A percentile compares a stretch with the other conserved stretches of the same genome.
phyloP scores from a whole-genome alignment of 2,888 invertebrate species.

The Artemia sinica region DNA sequence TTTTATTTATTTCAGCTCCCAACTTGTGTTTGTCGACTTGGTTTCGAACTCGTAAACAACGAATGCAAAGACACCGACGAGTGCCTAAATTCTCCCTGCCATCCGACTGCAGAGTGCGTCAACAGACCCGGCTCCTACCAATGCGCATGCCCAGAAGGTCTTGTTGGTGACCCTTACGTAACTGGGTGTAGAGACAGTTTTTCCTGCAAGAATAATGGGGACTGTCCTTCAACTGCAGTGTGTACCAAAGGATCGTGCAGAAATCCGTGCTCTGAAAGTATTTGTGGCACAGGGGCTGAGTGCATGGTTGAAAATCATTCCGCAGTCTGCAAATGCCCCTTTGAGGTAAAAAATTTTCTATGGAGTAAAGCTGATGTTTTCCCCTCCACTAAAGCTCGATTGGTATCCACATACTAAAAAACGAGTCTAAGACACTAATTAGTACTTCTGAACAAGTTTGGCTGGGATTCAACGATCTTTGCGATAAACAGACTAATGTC shows the following conservation, averaged over 20 bases:
- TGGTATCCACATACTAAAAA: too few relatives aligned
- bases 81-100: slow-evolving; percentile 46
- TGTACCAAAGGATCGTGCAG: slow-evolving; percentile 56
- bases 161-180: slow-evolving; percentile 55
- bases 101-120: slow-evolving; percentile 55
- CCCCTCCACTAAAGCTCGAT: too few relatives aligned
- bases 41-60: slow-evolving; percentile 51
- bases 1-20: not conserved
- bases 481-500: too few relatives aligned
- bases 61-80: slow-evolving; percentile 69
- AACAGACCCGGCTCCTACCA: slow-evolving; percentile 62
- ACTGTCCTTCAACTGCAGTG: slow-evolving; percentile 59
- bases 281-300: slow-evolving; percentile 58
- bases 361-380: slow-evolving; percentile 22
- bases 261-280: slow-evolving; percentile 57
- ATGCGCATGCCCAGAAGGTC: slow-evolving; percentile 56
- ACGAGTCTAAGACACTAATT: too few relatives aligned
- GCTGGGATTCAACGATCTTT: too few relatives aligned
- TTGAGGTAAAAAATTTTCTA: slow-evolving; percentile 57
- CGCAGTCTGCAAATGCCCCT: slow-evolving; percentile 53
- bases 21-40: slow-evolving; percentile 44
- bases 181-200: slow-evolving; percentile 63
- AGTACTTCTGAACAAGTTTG: too few relatives aligned
- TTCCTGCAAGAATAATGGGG: slow-evolving; percentile 57
- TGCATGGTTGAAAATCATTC: slow-evolving; percentile 54